Conservation (phyloP, 2,797 vertebrate species). For the Microctenopoma stevenorrisi region DNA sequence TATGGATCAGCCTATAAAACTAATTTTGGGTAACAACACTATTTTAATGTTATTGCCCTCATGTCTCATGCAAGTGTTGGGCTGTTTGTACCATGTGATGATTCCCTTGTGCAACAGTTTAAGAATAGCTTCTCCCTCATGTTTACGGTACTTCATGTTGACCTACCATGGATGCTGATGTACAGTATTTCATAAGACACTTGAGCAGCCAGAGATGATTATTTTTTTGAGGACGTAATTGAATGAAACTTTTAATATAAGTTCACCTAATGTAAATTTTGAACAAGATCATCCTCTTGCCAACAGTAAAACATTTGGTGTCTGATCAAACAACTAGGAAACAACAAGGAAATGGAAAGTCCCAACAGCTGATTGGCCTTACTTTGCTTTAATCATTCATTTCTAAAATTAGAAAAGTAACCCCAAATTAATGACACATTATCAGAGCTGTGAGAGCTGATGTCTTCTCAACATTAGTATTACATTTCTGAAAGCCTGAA, state of each 20-base stretch:
- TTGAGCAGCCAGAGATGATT: slow-evolving; percentile 2
- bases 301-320: background rate
- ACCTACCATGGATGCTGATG: slow-evolving; percentile 31
- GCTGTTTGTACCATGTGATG: slow-evolving; percentile 27
- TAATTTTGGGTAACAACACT: background rate
- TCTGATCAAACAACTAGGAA: background rate
- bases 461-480: background rate
- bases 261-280: background rate
- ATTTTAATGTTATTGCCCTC: background rate
- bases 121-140: slow-evolving; percentile 73
- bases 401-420: background rate
- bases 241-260: background rate
- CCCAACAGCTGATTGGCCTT: background rate
- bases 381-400: background rate
- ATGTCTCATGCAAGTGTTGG: slow-evolving; percentile 1
- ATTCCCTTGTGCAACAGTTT: slow-evolving; percentile 67
- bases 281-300: background rate
- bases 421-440: background rate
- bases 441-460: background rate
- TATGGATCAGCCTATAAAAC: background rate
- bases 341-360: background rate
- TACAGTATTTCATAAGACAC: slow-evolving; percentile 34
- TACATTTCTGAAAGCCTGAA: background rate
- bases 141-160: slow-evolving; percentile 53
- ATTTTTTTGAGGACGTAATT: background rate